phyloP scores from a whole-genome alignment of 2,797 vertebrate genomes.

The Rhincodon typus region DNA sequence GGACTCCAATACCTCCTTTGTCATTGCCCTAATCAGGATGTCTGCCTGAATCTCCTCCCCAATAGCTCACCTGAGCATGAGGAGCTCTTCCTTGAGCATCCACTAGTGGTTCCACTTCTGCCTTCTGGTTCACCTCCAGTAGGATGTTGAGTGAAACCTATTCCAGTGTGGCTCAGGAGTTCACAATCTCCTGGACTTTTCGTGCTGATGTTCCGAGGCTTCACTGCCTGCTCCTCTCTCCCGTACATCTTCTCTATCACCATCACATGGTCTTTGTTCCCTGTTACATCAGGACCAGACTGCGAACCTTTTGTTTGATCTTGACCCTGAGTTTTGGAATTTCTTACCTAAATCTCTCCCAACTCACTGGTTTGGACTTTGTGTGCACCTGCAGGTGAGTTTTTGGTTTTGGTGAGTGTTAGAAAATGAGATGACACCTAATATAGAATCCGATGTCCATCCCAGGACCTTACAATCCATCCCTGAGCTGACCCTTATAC shows the following conservation, averaged over 20 bases:
- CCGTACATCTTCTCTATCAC: neutral
- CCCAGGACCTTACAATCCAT: too few relatives aligned
- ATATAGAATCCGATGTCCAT: too few relatives aligned
- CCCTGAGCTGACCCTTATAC: too few relatives aligned
- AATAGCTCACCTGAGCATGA: neutral
- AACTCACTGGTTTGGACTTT: neutral
- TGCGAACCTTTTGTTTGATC: neutral
- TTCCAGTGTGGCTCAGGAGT: neutral
- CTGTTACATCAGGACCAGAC: neutral
- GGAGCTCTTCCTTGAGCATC: neutral
- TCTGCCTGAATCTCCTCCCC: neutral
- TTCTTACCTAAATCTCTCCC: neutral
- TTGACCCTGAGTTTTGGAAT: neutral
- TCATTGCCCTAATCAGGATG: neutral
- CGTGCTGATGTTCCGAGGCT: neutral
- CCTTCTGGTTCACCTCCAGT: too few relatives aligned
- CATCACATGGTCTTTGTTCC: too few relatives aligned
- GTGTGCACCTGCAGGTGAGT: too few relatives aligned
- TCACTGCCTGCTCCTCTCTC: neutral
- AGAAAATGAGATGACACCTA: too few relatives aligned
- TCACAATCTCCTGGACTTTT: neutral
- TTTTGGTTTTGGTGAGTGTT: too few relatives aligned
- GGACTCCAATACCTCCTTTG: neutral
- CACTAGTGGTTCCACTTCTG: neutral
- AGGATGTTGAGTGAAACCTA: neutral